Base-by-base conservation (phyloP, 2,113 vertebrate species). In the Cochlearius cochlearius region DNA sequence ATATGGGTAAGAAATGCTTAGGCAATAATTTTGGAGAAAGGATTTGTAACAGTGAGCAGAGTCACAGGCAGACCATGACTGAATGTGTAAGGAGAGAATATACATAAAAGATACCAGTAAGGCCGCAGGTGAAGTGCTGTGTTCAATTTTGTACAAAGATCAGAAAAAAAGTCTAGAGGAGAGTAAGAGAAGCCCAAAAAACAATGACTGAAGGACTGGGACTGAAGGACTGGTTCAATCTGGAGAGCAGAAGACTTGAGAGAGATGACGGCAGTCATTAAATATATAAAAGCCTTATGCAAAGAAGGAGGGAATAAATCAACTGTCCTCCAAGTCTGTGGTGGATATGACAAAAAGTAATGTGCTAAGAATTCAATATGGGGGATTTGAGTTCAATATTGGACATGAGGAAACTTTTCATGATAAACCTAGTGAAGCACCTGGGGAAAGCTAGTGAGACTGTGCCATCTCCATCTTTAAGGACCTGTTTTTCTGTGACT, bases 281-380 rank as follows among this genome's bases (percentile, higher is more conserved):
- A 58, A 63, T 64, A 34, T 26, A 36, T 69, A 47, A 69, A 92
- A 79, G 5, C 38, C 32, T 49, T 69, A 60, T 56, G 34, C 36
- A 62, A 53, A 22, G 22, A 55, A 36, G 27, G 43, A 72, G 9
- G 23, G 39, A 59, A n/a, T 59, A 69, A 52, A 41, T 74, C 50
- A 80, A 32, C n/a, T 76, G 12, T 39, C 47, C 32, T 86, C 47
- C 29, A 66, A 56, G 41, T 49, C 69, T 50, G 12, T 66, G 56
- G n/a, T 60, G 18, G 20, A 30, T 50, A 72, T n/a, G 39, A 32
- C 21, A 71, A 56, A 43, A 76, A 39, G 27, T 60, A 56, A 71
- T 17, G 23, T 26, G 19, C 43, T 55, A 9, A 19, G 36, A 80
- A 11, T 52, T 69, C 49, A 34, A 0, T 47, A 21, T 0, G 0